These are phyloP conservation scores for Halocynthia aurantium DNA, from an alignment of 23 tunicate genomes.

Conservation along the genomic window DNA sequence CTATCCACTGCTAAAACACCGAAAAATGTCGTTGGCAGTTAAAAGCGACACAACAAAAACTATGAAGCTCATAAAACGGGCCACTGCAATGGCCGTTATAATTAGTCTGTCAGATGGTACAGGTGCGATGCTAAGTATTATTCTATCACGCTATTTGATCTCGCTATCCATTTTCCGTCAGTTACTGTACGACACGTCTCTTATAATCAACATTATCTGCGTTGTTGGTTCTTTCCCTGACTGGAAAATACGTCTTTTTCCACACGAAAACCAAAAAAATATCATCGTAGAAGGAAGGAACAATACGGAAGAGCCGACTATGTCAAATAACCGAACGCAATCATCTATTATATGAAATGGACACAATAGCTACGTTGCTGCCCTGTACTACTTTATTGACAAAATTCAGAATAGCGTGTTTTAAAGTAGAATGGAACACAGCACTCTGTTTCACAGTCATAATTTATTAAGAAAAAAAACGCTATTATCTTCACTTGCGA, in stretches of 20 bases:
- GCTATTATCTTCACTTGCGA: too few relatives aligned
- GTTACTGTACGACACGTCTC: conserved; percentile 39
- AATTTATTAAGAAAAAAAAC: too few relatives aligned
- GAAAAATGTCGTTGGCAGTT: not conserved
- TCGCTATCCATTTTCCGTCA: conserved; percentile 42
- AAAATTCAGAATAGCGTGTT: too few relatives aligned
- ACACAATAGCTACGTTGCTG: too few relatives aligned
- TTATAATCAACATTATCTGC: conserved; percentile 24
- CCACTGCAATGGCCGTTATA: conserved; percentile 24
- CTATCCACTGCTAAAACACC: conserved; percentile 39
- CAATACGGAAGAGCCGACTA: too few relatives aligned
- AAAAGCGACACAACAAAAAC: not conserved
- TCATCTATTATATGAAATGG: too few relatives aligned
- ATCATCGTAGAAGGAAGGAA: too few relatives aligned
- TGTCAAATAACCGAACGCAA: too few relatives aligned
- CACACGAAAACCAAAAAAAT: not conserved
- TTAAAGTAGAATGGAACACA: too few relatives aligned
- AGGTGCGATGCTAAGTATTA: conserved; percentile 14
- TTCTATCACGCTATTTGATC: conserved; percentile 19
- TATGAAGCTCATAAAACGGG: conserved; percentile 31
- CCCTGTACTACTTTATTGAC: too few relatives aligned
- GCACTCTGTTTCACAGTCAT: too few relatives aligned
- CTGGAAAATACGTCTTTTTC: conserved; percentile 42
- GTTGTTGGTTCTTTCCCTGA: conserved; percentile 45
- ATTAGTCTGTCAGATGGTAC: conserved; percentile 25